Evolutionary conservation across 2,888 invertebrate species (phyloP), one percentile per base, ranked within the genome.

Genomic region (Cosmorhoe ocellata): DNA sequence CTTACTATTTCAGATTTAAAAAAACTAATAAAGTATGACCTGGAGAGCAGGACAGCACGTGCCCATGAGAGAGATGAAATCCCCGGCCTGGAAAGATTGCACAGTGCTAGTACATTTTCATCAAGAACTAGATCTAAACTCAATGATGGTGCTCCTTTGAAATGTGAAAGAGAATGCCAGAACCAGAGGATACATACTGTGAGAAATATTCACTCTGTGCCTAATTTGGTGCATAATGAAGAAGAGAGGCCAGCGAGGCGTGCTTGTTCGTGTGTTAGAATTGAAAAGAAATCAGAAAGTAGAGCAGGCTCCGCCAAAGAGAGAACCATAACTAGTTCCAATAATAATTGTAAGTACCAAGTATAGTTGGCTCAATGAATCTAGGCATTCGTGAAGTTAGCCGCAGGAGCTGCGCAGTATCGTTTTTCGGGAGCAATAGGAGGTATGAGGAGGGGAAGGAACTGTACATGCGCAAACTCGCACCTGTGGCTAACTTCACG

Each of bases 21-120:
- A 71, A 92, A 91, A 61, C 74, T 93, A 5, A 93, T 94, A 24
- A 94, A 93, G 69, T 92, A 93, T 71, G 93, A 93, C 53, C 71
- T 88, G 8, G 81, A 91, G 62, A 79, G 79, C 27, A 79, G 78
- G 57, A 76, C 55, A 1, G 26, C 42, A 8, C 55, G 56, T 68
- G 63, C 66, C 70, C 61, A 75, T 62, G 67, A 66, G 3, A 64
- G 61, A 34, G 51, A 50, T 32, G 72, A 76, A 28, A 22, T 58
- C 3, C 64, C 65, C 43, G 87, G 89, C 1, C 78, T 80, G 7
- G 90, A 90, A 57, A 76, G 91, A 57, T 64, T 91, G 11, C 85
- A 90, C 48, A 88, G 85, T 63, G 88, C 87, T 3, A 88, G 82
- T 51, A 91, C 91, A 51, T 87, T 89, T 62, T 85, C 85, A 30